Base-by-base conservation (phyloP, 1,140 invertebrate genomes). In the Dryas iulia region DNA sequence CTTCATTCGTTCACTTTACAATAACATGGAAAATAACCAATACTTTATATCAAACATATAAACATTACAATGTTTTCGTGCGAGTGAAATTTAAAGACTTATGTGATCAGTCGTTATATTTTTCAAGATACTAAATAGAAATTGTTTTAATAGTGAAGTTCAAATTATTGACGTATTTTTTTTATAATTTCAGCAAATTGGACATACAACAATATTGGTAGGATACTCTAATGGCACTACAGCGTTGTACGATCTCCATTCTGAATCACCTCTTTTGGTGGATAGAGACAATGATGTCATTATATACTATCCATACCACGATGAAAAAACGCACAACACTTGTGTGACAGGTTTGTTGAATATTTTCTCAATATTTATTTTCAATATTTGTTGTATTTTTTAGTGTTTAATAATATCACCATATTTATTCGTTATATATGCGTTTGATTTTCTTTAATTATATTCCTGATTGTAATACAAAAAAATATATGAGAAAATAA, bases 151-250 rank as follows among this genome's bases (percentile, higher is more conserved):
- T 39, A 8, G 35, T 18, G 21, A 47, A 10, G 2, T 21, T 10
- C 18, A 21, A 47, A 10, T 2, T 0, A 47, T 47, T 47, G 1
- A 47, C 18, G 7, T 18, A 7, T 47, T 18, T 47, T 21, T 10
- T 3, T 47, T 47, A 7, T n/a, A 10, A 33, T 88, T 84, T 18
- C 66, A 92, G 91, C 73, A 85, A 79, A 86, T 83, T 74, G 87
- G 81, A 1, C 88, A 92, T 68, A 89, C 87, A n/a, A 82, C 90
- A 21, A 89, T 96, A 31, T 91, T 92, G 26, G 95, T 93, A 24
- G 95, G 95, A 7, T 95, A 94, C 80, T 91, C 93, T 0, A 94
- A 95, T 82, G 95, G 95, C 4, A 92, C 93, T 5, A 90, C 94
- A 3, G 94, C 94, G 4, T 72, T 94, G 1, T 96, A 93, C 90